phyloP scores from a whole-genome alignment of 2,113 vertebrate genomes.

The Phylloscopus trochiloides region DNA sequence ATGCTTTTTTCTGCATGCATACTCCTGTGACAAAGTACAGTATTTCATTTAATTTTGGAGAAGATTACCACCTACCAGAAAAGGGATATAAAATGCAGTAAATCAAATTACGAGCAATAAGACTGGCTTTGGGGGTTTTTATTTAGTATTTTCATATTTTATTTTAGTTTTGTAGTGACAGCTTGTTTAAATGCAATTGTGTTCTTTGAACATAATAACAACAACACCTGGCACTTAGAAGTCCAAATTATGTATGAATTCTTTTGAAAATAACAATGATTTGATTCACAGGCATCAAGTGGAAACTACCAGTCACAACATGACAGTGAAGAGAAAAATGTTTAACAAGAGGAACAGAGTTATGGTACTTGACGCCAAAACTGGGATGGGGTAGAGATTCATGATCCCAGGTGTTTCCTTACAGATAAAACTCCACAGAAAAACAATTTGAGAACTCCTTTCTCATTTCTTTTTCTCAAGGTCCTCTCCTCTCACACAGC shows the following conservation, averaged over 20 bases:
- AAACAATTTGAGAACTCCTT: background rate
- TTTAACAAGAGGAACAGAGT: background rate
- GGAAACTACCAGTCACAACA: conserved; percentile 17
- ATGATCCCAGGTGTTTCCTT: background rate
- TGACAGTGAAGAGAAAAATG: background rate
- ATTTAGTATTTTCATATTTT: background rate
- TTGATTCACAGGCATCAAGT: background rate
- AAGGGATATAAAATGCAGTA: background rate
- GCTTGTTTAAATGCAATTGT: background rate
- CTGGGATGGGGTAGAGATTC: background rate
- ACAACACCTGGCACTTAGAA: conserved; percentile 5
- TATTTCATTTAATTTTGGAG: conserved; percentile 3
- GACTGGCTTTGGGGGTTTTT: background rate
- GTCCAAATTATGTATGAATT: background rate
- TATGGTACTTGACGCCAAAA: background rate
- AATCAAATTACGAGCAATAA: background rate
- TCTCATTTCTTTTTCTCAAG: background rate
- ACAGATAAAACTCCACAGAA: background rate
- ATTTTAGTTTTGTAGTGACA: conserved; percentile 12
- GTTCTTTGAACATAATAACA: background rate
- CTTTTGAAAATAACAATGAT: background rate
- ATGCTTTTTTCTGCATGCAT: background rate
- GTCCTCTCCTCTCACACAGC: background rate
- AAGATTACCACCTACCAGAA: conserved; percentile 17
- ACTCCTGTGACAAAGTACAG: background rate